Evolutionary conservation across 2,113 vertebrate genomes (phyloP).

Genomic region (Picathartes gymnocephalus): DNA sequence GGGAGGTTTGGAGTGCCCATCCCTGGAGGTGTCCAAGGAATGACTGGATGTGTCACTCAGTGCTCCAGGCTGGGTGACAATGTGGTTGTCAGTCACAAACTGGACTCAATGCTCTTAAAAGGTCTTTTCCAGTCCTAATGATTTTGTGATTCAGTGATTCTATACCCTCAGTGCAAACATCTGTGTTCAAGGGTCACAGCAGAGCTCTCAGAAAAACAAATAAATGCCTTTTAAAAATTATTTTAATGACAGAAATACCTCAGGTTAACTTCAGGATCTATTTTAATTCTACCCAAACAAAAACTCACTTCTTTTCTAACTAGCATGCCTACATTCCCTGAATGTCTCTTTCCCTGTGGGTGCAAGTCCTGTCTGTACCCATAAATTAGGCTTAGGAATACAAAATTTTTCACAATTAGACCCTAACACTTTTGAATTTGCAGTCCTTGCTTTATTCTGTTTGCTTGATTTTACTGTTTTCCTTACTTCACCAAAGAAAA

Average conservation of each 20-base stretch:
- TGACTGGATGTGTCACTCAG: not conserved
- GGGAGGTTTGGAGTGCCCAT: not conserved
- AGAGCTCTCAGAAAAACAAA: not conserved
- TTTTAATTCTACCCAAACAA: not conserved
- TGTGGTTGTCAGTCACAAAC: too few species aligned
- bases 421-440: not conserved
- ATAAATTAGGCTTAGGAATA: not conserved
- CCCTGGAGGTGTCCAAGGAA: not conserved
- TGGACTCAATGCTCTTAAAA: accelerated
- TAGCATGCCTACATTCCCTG: not conserved
- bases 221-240: not conserved
- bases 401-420: not conserved
- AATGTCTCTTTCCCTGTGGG: not conserved
- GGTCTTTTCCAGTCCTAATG: not conserved
- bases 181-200: not conserved
- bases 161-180: not conserved
- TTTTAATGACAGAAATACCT: not conserved
- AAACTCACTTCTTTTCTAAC: not conserved
- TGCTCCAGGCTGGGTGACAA: not conserved
- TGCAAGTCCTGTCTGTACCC: not conserved
- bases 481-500: not conserved
- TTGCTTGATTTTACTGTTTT: not conserved
- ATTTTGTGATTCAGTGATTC: not conserved
- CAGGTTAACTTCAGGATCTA: not conserved
- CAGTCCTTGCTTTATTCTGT: not conserved